Evolutionary conservation across 2,113 vertebrate genomes (phyloP), one percentile per base, ranked within the genome.

Genomic region (Arothron firmamentum): DNA sequence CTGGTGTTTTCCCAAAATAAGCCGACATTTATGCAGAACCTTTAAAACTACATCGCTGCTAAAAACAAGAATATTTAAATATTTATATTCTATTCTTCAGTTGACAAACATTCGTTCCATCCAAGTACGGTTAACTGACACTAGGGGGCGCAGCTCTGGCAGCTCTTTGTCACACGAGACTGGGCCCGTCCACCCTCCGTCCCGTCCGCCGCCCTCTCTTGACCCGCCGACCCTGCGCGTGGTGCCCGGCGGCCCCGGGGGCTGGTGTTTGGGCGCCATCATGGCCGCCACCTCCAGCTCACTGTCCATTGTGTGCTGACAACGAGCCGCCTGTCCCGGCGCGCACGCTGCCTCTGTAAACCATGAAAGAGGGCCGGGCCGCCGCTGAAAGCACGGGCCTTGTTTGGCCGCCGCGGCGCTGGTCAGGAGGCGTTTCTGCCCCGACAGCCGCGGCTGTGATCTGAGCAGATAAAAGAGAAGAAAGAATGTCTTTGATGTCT

Each of bases 291-390:
- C 77, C 79, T 77, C 76, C 56, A 42, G 72, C 77, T 50, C 73
- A 69, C 80, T 88, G 82, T 85, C 75, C 75, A 74, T 83, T 88
- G 85, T 86, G 51, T 4, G 11, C 34, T 16, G 65, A 84, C 80
- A 82, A 72, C 51, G 60, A 62, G 65, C 19, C 13, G 52, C 69
- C 72, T 84, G 88, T 86, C 87, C 72, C 71, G 5, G 68, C 52
- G 50, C 31, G 78, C 85, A 88, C 84, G 74, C 83, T 87, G 72
- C 84, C 68, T 85, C 84, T 83, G 83, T 85, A 85, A 85, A 84
- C 84, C 77, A 87, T 83, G 74, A 85, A 87, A 83, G 81, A 74
- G 70, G 64, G 74, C 17, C 45, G 34, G 74, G 67, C 56, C 14
- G 2, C 31, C 3, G 53, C 67, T 75, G 63, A 82, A 77, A 75